Evolutionary conservation across 2,113 vertebrate species (phyloP).

Genomic region (Cebidichthys violaceus): DNA sequence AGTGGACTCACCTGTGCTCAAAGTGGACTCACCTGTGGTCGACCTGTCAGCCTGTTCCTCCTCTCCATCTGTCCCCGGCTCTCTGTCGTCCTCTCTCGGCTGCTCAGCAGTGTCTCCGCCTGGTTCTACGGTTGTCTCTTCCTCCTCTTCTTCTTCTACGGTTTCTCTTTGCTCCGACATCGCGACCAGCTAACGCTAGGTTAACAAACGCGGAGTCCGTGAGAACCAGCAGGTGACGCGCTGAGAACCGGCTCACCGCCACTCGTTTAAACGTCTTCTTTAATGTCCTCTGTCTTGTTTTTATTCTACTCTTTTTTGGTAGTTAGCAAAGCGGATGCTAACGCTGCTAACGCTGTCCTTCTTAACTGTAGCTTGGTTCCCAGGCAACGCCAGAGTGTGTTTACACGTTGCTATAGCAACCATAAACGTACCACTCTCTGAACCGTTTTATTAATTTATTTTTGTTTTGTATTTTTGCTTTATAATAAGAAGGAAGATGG

Average conservation of each 20-base stretch:
- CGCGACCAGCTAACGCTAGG: not conserved
- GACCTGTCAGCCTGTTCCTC: not conserved
- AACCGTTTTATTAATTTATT: not conserved
- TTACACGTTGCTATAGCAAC: slow-evolving; percentile 67
- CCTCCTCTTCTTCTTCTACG: not conserved
- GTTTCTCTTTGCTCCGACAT: slow-evolving; percentile 26
- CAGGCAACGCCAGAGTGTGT: slow-evolving; percentile 59
- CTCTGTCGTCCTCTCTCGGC: slow-evolving; percentile 35
- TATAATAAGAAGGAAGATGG: no score
- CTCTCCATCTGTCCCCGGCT: not conserved
- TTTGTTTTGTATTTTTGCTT: not conserved
- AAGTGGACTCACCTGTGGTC: not conserved
- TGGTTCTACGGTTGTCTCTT: not conserved
- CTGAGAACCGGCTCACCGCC: not conserved
- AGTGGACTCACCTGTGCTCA: not conserved
- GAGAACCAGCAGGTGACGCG: not conserved
- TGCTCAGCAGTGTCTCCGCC: not conserved
- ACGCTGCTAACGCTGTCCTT: not conserved
- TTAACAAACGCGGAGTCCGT: not conserved
- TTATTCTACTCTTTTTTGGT: not conserved
- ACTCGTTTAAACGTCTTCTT: not conserved
- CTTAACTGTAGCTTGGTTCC: not conserved
- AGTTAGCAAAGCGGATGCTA: not conserved
- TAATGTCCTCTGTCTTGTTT: no score
- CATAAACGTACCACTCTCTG: not conserved